Base-by-base conservation (phyloP, 1,140 invertebrate species). In the Monomorium pharaonis region DNA sequence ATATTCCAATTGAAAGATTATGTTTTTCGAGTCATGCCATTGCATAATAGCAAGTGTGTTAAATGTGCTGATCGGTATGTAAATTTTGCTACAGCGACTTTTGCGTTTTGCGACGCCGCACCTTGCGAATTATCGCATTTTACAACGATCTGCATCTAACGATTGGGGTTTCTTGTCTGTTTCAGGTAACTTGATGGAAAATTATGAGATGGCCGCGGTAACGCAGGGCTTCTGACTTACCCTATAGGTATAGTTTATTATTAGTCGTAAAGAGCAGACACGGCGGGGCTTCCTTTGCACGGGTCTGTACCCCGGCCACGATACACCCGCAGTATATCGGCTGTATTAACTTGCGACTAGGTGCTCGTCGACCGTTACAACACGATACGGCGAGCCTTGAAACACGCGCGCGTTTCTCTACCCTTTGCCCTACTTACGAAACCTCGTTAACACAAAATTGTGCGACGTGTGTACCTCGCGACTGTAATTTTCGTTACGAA, bases 181-280 rank as follows among this genome's bases (percentile, higher is more conserved):
- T 88, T 9, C 69, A 88, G 67, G 80, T 87, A 84, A 88, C 54
- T 78, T 58, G 54, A 70, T 24, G 7, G 49, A 77, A 67, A 67
- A 76, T 70, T 84, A 70, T 49, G 62, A 44, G 54, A 56, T 63
- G 58, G 49, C 62, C 27, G 42, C 77, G 77, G 63, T 69, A 80
- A 69, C 60, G 30, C 37, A 65, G 51, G 49, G 77, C 37, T 83
- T 74, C 54, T 72, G 49, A 81, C 67, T 81, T 44, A 58, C 44
- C 74, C 77, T 70, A 54, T 58, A 81, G 65, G 65, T 81, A 58
- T 65, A 56, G 65, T 81, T 81, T 81, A 83, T 83, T 72, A 83
- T 83, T 83, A 83, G 78, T 74, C 51, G 51, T 74, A 60, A 72
- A 83, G 76, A 51, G 37, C 65, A 72, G 49, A 72, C 47, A 49